These are phyloP conservation scores for Cyphomyrus discorhynchus DNA, from an alignment of 2,113 vertebrate species.

Conservation along the genomic window DNA sequence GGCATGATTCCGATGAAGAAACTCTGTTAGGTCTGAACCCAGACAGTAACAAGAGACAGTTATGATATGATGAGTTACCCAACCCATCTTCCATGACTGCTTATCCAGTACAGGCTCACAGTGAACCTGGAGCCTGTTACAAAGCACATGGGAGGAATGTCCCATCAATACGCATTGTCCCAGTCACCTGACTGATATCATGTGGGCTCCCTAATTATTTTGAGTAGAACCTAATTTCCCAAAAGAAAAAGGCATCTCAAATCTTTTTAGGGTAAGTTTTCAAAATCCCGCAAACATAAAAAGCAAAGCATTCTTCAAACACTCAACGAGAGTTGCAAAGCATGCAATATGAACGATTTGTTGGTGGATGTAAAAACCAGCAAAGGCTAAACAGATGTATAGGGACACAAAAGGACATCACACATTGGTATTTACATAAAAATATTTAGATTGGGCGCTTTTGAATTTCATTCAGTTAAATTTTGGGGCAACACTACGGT, in stretches of 20 bases:
- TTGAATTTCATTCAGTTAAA: not conserved
- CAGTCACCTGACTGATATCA: not conserved
- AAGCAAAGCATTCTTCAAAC: not conserved
- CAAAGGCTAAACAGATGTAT: not conserved
- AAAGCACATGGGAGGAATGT: not conserved
- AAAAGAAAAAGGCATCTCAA: not conserved
- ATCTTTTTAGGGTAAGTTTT: not conserved
- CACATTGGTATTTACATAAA: not conserved
- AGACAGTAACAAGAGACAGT: not conserved
- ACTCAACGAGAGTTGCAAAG: not conserved
- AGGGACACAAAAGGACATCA: not conserved
- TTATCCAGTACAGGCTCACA: not conserved
- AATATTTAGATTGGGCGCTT: not conserved
- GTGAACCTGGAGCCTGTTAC: not conserved
- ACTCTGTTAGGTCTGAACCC: not conserved
- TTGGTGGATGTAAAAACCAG: not conserved
- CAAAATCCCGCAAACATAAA: not conserved
- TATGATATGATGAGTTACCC: not conserved
- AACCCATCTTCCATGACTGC: not conserved
- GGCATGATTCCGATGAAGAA: not conserved
- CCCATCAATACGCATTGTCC: not conserved
- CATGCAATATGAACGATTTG: not conserved
- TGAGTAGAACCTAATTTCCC: not conserved
- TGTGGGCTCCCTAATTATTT: not conserved
- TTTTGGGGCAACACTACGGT: not conserved